Conservation (phyloP, 2,113 vertebrate genomes). For the Pongo pygmaeus region DNA sequence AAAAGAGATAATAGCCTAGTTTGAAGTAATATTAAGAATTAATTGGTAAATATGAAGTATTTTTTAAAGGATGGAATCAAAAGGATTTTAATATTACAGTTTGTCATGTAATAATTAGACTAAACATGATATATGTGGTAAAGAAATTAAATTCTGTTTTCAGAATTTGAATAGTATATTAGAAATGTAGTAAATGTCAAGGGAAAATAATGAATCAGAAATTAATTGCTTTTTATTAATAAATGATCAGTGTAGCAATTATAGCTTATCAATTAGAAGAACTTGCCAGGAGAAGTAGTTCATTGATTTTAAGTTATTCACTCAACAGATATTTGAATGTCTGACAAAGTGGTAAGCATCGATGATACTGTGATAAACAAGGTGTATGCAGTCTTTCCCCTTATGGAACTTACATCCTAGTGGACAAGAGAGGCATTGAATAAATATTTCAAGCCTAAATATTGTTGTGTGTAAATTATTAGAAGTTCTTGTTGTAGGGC, state of each 20-base stretch:
- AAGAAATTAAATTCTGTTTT: constrained; percentile 33
- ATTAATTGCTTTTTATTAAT: constrained; percentile 27
- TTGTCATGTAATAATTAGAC: background rate
- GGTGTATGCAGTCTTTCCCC: background rate
- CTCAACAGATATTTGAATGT: background rate
- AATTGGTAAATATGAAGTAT: background rate
- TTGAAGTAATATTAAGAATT: background rate
- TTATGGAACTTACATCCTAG: background rate
- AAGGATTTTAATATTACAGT: background rate
- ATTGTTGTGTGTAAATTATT: background rate
- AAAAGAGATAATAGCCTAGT: background rate
- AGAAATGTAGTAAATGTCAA: background rate
- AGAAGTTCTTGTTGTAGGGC: background rate
- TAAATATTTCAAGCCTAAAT: background rate
- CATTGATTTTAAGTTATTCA: constrained; percentile 6
- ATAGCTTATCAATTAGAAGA: background rate
- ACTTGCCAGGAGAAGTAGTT: background rate
- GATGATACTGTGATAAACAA: background rate
- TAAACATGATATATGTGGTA: background rate
- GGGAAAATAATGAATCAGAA: background rate
- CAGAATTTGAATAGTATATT: background rate
- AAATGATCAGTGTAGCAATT: background rate
- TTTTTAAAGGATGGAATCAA: background rate
- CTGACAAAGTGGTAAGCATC: background rate
- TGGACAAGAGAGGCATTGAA: background rate